Percentiles rank a stretch among this genome's conserved stretches.
These are phyloP conservation scores for Seira ritae DNA, from an alignment of 2,888 invertebrate species.

Conservation along the genomic window DNA sequence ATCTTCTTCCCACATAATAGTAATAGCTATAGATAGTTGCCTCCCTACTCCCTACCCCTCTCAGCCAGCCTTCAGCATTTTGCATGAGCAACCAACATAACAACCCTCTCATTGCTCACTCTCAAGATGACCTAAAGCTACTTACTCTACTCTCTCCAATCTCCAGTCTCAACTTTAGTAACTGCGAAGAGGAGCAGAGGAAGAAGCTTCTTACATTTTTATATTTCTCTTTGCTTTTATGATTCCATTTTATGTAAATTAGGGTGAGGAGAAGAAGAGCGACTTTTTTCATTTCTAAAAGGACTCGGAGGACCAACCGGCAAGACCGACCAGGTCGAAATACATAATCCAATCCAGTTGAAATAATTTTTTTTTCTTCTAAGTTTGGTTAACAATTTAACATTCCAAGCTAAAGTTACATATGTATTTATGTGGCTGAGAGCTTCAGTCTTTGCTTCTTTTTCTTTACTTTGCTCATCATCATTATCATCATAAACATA, in stretches of 20 bases:
- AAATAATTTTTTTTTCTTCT: conserved; percentile 12
- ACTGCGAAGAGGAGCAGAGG: neutral
- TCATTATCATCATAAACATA: conserved; percentile 17
- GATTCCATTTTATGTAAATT: conserved; percentile 6
- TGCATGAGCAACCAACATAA: too few species aligned
- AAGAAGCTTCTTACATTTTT: conserved; percentile 8
- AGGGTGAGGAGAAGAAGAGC: neutral
- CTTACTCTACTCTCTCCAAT: too few species aligned
- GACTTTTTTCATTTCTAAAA: neutral
- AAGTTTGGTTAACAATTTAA: conserved; percentile 2
- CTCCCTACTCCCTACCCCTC: too few species aligned
- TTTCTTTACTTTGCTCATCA: conserved; percentile 3
- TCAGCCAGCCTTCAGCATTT: too few species aligned
- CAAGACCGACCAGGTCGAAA: too few species aligned
- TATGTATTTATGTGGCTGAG: neutral
- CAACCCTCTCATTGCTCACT: too few species aligned
- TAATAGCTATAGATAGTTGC: too few species aligned
- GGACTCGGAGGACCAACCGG: conserved; percentile 1
- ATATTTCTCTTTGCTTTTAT: conserved; percentile 18
- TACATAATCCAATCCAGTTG: too few species aligned
- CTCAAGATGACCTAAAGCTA: too few species aligned
- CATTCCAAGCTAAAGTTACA: neutral
- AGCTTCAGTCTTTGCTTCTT: too few species aligned
- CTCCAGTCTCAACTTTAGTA: too few species aligned
- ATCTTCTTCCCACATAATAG: too few species aligned